phyloP scores from a whole-genome alignment of 2,113 vertebrate species.

The Pterocles burchelli region DNA sequence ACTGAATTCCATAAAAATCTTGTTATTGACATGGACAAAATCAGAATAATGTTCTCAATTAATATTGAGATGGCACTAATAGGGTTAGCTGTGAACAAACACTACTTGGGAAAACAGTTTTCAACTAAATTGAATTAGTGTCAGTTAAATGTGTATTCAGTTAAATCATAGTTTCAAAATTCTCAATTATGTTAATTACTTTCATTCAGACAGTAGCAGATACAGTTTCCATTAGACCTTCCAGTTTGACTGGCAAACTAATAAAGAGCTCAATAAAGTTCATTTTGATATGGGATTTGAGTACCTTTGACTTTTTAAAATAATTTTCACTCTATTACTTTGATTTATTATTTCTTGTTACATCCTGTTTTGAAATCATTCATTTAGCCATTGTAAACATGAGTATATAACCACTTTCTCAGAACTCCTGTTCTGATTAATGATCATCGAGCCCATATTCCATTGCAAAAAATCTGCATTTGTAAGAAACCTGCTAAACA shows the following conservation, averaged over 20 bases:
- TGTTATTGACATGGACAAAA: neutral
- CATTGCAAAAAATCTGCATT: neutral
- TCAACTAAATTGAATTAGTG: neutral
- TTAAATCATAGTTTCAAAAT: neutral
- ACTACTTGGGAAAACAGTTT: neutral
- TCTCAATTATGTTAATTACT: neutral
- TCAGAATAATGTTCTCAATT: neutral
- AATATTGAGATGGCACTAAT: neutral
- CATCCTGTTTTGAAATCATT: neutral
- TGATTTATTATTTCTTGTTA: neutral
- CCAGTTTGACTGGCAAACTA: neutral
- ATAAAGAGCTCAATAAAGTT: neutral
- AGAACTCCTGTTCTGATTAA: neutral
- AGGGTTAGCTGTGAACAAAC: neutral
- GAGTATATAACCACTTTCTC: neutral
- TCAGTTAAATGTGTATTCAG: neutral
- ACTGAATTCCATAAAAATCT: neutral
- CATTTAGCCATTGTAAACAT: neutral
- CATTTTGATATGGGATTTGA: neutral
- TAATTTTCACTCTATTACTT: neutral
- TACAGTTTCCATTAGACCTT: neutral
- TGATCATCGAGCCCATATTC: neutral
- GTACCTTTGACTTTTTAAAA: neutral
- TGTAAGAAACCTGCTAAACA: neutral
- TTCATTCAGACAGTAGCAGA: neutral